phyloP scores from a whole-genome alignment of 2,797 vertebrate species.

The Crenuchus spilurus region DNA sequence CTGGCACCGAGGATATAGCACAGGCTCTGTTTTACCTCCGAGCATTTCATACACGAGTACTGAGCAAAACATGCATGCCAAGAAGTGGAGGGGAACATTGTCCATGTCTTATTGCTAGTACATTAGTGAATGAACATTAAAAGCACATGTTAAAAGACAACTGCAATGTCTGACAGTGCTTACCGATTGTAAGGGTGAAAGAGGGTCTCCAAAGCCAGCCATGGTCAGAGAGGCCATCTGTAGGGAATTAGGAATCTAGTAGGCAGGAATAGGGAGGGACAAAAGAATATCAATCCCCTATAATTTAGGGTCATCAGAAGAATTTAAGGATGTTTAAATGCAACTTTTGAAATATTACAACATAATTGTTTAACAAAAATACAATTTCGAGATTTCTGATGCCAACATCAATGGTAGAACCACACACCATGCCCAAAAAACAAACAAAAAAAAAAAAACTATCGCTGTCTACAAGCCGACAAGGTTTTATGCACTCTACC shows the following conservation, averaged over 20 bases:
- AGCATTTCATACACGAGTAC: constrained; percentile 49
- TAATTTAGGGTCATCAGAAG: too few species aligned
- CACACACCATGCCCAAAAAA: too few species aligned
- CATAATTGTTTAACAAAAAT: too few species aligned
- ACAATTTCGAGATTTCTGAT: too few species aligned
- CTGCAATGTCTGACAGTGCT: constrained; percentile 64
- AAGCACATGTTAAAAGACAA: not conserved
- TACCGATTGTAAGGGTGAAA: constrained; percentile 95
- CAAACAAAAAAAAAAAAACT: not conserved
- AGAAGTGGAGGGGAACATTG: constrained; percentile 37
- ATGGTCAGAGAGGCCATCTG: constrained; percentile 95
- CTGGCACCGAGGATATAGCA: constrained; percentile 54
- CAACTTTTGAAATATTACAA: too few species aligned
- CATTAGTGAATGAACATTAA: not conserved
- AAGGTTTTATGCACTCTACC: too few species aligned
- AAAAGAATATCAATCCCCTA: not conserved
- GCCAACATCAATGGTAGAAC: too few species aligned
- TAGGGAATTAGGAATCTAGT: constrained; percentile 63
- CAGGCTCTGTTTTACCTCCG: constrained; percentile 43
- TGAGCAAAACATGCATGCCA: constrained; percentile 39
- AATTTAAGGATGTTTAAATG: too few species aligned
- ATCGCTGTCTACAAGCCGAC: too few species aligned
- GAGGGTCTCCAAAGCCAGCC: constrained; percentile 89
- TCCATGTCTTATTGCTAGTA: not conserved
- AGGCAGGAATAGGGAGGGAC: not conserved